These are phyloP conservation scores for Drosophila pandora DNA, from an alignment of 1,140 invertebrate species.

Conservation along the genomic window DNA sequence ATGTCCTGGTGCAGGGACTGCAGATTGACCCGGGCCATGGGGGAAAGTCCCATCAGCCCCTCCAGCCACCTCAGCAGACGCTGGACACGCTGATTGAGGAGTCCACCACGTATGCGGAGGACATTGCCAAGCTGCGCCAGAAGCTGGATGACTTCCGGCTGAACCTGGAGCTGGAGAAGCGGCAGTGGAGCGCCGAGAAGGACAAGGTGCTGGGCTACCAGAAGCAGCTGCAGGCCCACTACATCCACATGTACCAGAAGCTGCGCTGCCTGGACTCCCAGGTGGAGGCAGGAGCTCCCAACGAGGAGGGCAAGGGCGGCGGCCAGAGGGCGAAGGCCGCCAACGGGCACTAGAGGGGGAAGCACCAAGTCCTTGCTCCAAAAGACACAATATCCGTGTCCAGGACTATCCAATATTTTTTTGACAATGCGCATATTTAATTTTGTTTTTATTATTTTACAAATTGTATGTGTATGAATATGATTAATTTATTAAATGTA, in stretches of 20 bases:
- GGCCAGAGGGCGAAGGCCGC: neutral
- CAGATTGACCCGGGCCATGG: slow-evolving; percentile 39
- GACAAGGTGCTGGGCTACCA: slow-evolving; percentile 79
- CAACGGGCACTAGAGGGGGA: slow-evolving; percentile 27
- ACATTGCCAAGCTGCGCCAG: slow-evolving; percentile 74
- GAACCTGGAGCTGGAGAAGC: slow-evolving; percentile 79
- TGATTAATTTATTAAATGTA: slow-evolving; percentile 60
- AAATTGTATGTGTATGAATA: slow-evolving; percentile 29
- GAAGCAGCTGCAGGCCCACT: slow-evolving; percentile 78
- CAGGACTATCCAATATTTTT: slow-evolving; percentile 29
- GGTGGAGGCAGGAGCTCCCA: neutral
- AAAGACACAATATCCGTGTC: no score
- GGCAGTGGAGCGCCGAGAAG: slow-evolving; percentile 78
- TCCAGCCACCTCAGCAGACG: slow-evolving; percentile 47
- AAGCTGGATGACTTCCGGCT: slow-evolving; percentile 75
- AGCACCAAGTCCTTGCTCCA: neutral
- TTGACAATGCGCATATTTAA: slow-evolving; percentile 43
- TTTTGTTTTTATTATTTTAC: slow-evolving; percentile 56
- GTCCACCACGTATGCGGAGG: slow-evolving; percentile 77
- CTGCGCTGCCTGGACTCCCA: slow-evolving; percentile 70
- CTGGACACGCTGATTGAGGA: slow-evolving; percentile 77
- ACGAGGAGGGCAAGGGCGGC: neutral
- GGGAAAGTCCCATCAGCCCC: slow-evolving; percentile 18
- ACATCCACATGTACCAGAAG: slow-evolving; percentile 83
- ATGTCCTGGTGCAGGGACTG: slow-evolving; percentile 55